Evolutionary conservation across 2,888 invertebrate genomes (phyloP).

Genomic region (Antheraea assamensis): DNA sequence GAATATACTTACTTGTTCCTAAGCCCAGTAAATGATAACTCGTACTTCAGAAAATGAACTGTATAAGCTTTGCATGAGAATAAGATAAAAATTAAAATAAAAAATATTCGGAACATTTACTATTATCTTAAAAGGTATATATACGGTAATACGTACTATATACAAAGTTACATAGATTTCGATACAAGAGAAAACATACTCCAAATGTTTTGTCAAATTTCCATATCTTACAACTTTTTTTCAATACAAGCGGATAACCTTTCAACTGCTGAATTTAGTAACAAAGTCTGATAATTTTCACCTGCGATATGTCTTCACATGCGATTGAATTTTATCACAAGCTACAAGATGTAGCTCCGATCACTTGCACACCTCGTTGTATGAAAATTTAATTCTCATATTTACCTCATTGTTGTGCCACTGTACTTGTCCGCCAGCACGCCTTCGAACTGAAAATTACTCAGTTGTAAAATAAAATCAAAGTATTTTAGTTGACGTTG

Average conservation of each 20-base stretch:
- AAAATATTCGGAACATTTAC: neutral
- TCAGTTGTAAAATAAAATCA: neutral
- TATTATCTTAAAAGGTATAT: neutral
- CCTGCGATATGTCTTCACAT: too few relatives aligned
- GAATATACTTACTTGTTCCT: neutral
- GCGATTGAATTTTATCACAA: neutral
- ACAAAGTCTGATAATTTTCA: too few relatives aligned
- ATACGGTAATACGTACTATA: too few relatives aligned
- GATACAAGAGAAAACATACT: neutral
- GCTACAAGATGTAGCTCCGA: neutral
- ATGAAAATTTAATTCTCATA: neutral
- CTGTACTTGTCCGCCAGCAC: neutral
- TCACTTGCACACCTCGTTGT: neutral
- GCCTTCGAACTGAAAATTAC: neutral
- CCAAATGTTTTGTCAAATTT: neutral
- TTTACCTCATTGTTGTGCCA: neutral
- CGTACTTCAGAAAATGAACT: neutral
- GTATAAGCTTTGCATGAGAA: neutral
- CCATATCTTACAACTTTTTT: neutral
- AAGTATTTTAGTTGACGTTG: neutral
- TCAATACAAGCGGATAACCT: too few relatives aligned
- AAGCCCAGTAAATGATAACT: slow-evolving; percentile 21
- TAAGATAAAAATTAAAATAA: neutral
- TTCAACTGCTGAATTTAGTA: too few relatives aligned
- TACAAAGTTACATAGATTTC: too few relatives aligned